Evolutionary conservation across 1,140 invertebrate species (phyloP).

Genomic region (Drosophila chauvacae): DNA sequence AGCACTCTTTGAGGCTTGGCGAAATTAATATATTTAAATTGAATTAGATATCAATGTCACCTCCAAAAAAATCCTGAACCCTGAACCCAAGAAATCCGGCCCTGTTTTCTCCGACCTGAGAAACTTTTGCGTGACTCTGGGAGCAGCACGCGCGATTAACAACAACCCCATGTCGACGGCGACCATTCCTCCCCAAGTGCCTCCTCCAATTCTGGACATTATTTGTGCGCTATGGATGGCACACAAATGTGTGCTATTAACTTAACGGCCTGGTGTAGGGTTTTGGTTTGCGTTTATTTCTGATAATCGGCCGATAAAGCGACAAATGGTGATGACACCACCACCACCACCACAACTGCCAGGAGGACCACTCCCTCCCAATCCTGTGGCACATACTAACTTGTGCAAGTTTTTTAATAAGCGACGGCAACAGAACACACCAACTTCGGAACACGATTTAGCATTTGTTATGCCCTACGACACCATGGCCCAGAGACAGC

Average conservation of each 20-base stretch:
- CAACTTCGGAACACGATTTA: constrained; percentile 29
- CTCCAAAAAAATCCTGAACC: background rate
- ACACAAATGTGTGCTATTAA: constrained; percentile 75
- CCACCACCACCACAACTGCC: constrained; percentile 19
- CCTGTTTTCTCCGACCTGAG: background rate
- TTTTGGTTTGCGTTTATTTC: constrained; percentile 36
- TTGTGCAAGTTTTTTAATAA: constrained; percentile 67
- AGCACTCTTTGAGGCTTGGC: background rate
- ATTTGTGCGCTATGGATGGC: constrained; percentile 62
- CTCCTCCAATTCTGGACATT: constrained; percentile 15
- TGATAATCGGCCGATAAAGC: constrained; percentile 72
- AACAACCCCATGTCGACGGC: constrained; percentile 44
- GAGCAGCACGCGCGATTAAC: constrained; percentile 65
- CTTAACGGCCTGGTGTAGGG: constrained; percentile 37
- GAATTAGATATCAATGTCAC: background rate
- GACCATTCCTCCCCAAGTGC: background rate
- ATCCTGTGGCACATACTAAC: constrained; percentile 25
- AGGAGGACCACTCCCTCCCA: background rate
- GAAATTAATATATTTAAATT: constrained; percentile 15
- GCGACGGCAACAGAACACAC: constrained; percentile 23
- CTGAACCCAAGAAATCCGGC: background rate
- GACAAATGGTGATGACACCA: constrained; percentile 61
- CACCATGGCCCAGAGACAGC: constrained; percentile 14
- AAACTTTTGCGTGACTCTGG: constrained; percentile 36
- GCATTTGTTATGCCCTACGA: constrained; percentile 51